Evolutionary conservation across 2,113 vertebrate genomes (phyloP).

Genomic region (Caloenas nicobarica): DNA sequence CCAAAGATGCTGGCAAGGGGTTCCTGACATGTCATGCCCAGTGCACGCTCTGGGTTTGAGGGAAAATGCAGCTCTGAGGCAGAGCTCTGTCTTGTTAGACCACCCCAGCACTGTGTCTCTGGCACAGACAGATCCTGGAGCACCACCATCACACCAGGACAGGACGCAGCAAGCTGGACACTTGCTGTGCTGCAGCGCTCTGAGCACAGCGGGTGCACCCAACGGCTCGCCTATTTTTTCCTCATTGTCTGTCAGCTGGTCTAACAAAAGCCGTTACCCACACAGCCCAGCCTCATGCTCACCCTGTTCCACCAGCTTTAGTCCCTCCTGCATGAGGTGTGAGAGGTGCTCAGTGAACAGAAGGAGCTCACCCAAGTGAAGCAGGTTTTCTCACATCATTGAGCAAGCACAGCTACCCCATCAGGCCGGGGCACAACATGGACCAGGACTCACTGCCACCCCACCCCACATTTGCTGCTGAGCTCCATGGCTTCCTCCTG

Average conservation of each 20-base stretch:
- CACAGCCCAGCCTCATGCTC: neutral
- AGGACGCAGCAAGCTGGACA: fast-evolving
- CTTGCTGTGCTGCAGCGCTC: neutral
- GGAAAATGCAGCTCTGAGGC: neutral
- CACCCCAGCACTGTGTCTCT: neutral
- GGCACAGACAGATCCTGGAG: neutral
- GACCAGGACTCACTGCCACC: neutral
- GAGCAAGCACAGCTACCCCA: too few species aligned
- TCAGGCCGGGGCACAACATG: neutral
- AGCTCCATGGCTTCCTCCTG: too few species aligned
- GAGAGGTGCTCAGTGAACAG: neutral
- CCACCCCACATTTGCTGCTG: too few species aligned
- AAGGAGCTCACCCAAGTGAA: neutral
- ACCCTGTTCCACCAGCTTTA: neutral
- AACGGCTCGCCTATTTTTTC: neutral
- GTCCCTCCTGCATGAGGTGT: neutral
- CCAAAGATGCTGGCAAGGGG: neutral
- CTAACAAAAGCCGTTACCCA: neutral
- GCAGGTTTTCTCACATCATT: neutral
- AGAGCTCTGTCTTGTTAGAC: neutral
- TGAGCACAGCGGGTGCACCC: neutral
- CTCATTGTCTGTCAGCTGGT: neutral
- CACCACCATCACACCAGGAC: too few species aligned
- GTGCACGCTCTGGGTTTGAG: fast-evolving
- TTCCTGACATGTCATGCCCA: fast-evolving